Evolutionary conservation across 2,797 vertebrate species (phyloP).

Genomic region (Melanotaenia parkinsoni): DNA sequence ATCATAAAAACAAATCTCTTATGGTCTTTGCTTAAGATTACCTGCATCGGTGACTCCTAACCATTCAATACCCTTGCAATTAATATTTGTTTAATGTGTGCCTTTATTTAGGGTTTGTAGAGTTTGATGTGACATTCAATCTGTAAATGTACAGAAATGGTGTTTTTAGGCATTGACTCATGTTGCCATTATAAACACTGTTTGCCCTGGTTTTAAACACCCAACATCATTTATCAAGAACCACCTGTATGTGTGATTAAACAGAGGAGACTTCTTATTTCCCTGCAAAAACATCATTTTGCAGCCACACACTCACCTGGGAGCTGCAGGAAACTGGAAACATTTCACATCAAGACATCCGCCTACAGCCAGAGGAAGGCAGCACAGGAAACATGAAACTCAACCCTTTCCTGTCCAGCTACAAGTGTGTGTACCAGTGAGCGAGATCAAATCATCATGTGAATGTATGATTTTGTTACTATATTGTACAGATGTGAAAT

Average conservation of each 20-base stretch:
- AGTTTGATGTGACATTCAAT: background rate
- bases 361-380: slow-evolving; percentile 55
- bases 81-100: background rate
- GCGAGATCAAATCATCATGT: slow-evolving; percentile 19
- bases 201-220: background rate
- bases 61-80: background rate
- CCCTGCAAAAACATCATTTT: slow-evolving; percentile 24
- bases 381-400: slow-evolving; percentile 67
- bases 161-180: background rate
- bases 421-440: slow-evolving; percentile 11
- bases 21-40: background rate
- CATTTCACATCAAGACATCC: slow-evolving; percentile 52
- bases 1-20: background rate
- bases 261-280: slow-evolving; percentile 37
- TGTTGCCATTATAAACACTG: background rate
- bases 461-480: background rate
- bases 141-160: background rate
- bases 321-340: slow-evolving; percentile 57
- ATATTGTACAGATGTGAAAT: slow-evolving; percentile 10
- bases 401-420: slow-evolving; percentile 58
- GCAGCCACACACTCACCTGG: slow-evolving; percentile 54
- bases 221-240: background rate
- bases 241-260: background rate
- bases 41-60: background rate
- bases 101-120: background rate